Evolutionary conservation across 2,797 vertebrate genomes (phyloP).

Genomic region (Helicolenus hilgendorfi): DNA sequence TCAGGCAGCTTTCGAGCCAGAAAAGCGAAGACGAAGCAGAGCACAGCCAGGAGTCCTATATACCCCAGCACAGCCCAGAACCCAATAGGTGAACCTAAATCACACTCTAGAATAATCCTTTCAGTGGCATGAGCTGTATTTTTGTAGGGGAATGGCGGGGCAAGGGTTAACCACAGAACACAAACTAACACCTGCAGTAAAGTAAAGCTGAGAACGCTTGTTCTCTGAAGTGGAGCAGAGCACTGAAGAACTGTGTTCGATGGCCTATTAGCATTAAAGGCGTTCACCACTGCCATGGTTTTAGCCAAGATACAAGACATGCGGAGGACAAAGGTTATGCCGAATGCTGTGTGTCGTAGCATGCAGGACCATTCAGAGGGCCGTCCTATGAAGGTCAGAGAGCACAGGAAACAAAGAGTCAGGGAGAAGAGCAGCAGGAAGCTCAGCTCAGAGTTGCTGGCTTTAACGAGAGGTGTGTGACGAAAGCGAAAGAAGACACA

Average conservation of each 20-base stretch:
- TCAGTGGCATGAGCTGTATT: conserved; percentile 74
- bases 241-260: conserved; percentile 75
- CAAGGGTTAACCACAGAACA: conserved; percentile 78
- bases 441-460: conserved; percentile 87
- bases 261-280: conserved; percentile 83
- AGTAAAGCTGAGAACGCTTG: conserved; percentile 82
- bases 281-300: conserved; percentile 85
- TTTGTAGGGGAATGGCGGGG: conserved; percentile 81
- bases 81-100: conserved; percentile 82
- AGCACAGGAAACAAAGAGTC: conserved; percentile 86
- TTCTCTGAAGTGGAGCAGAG: conserved; percentile 79
- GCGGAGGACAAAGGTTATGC: conserved; percentile 85
- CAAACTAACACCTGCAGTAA: conserved; percentile 85
- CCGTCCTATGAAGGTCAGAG: conserved; percentile 83
- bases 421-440: conserved; percentile 87
- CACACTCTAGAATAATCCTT: conserved; percentile 86
- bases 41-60: conserved; percentile 81
- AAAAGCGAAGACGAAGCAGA: conserved; percentile 86
- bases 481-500: conserved; percentile 82
- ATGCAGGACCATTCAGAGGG: conserved; percentile 86
- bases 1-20: conserved; percentile 85
- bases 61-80: conserved; percentile 87
- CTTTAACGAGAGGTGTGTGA: conserved; percentile 84
- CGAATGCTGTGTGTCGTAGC: conserved; percentile 84
- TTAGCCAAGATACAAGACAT: conserved; percentile 88